phyloP scores from a whole-genome alignment of 2,888 invertebrate genomes.

The Sphaerophoria taeniata region DNA sequence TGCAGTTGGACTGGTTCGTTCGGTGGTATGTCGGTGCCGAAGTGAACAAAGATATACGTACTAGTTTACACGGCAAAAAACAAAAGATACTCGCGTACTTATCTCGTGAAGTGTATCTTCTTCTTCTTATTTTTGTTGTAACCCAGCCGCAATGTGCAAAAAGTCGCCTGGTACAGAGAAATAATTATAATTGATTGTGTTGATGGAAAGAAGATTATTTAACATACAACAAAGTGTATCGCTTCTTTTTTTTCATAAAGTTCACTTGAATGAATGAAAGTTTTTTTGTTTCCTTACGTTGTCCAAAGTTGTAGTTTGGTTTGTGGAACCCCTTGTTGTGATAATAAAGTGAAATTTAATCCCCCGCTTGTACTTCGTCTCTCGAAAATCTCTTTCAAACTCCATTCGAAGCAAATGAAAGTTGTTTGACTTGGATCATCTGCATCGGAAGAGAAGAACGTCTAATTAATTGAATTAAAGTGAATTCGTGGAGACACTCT shows the following conservation, averaged over 20 bases:
- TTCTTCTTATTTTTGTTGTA: constrained; percentile 20
- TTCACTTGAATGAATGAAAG: constrained; percentile 71
- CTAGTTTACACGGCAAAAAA: constrained; percentile 63
- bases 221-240: constrained; percentile 49
- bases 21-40: constrained; percentile 28
- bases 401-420: constrained; percentile 57
- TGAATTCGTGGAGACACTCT: constrained; percentile 20
- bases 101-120: constrained; percentile 32
- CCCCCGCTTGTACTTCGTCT: background rate
- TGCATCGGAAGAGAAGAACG: background rate
- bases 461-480: constrained; percentile 4
- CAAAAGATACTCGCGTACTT: constrained; percentile 44
- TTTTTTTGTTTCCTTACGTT: constrained; percentile 38
- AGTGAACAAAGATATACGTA: constrained; percentile 38
- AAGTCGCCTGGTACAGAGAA: constrained; percentile 1
- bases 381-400: background rate
- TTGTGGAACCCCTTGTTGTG: constrained; percentile 48
- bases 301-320: constrained; percentile 2
- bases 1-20: constrained; percentile 21
- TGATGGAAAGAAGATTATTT: constrained; percentile 67
- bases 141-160: background rate
- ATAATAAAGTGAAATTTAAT: constrained; percentile 69
- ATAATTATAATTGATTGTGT: constrained; percentile 65
- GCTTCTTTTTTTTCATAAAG: constrained; percentile 13
- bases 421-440: constrained; percentile 62